Evolutionary conservation across 2,888 invertebrate species (phyloP).

Genomic region (Saturnia japonica): DNA sequence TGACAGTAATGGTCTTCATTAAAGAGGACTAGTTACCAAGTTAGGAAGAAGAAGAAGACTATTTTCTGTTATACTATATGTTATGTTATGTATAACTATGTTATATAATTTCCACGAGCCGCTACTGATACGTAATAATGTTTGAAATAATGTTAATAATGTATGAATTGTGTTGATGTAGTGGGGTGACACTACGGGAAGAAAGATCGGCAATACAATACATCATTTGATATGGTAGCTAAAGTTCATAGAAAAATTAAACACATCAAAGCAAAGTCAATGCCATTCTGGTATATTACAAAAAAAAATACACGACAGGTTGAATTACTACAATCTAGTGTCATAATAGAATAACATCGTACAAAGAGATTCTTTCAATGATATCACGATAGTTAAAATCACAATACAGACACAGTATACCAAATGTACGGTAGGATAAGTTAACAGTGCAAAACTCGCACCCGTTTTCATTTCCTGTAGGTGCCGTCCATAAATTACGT

Average conservation of each 20-base stretch:
- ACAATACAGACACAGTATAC: conserved; percentile 1
- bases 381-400: conserved; percentile 16
- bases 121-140: too few species aligned
- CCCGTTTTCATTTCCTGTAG: background rate
- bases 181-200: background rate
- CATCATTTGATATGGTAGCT: background rate
- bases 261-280: background rate
- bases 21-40: too few species aligned
- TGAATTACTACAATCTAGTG: conserved; percentile 16
- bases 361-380: conserved; percentile 29
- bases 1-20: too few species aligned
- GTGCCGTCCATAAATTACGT: too few species aligned
- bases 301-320: conserved; percentile 10
- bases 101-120: too few species aligned
- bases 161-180: background rate
- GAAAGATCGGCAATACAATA: too few species aligned
- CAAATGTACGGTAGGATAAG: conserved; percentile 5
- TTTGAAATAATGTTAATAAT: too few species aligned
- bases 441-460: background rate
- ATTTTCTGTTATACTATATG: too few species aligned
- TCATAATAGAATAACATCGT: conserved; percentile 25
- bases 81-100: too few species aligned
- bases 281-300: background rate
- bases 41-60: too few species aligned
- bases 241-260: background rate